These are phyloP conservation scores for Trichogramma pretiosum DNA, from an alignment of 1,140 invertebrate species.

Conservation along the genomic window DNA sequence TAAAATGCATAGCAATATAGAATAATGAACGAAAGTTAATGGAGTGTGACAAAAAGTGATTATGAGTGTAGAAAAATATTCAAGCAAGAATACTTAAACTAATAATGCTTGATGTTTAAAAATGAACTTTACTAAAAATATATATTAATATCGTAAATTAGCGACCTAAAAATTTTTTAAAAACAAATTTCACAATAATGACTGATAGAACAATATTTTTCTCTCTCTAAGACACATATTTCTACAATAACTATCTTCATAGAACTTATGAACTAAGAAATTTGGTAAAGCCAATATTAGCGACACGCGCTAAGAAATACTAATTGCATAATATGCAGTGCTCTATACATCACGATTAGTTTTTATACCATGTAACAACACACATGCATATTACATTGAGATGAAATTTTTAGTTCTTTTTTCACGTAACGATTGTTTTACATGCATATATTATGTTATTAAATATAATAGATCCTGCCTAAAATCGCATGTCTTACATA, in stretches of 20 bases:
- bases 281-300: slow-evolving; percentile 29
- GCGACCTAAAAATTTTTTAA: no score
- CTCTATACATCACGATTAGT: no score
- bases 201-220: no score
- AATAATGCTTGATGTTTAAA: slow-evolving; percentile 6
- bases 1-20: slow-evolving; percentile 9
- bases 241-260: slow-evolving; percentile 2
- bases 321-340: no score
- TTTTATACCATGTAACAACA: slow-evolving; percentile 1
- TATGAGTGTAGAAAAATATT: slow-evolving; percentile 17
- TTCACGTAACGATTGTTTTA: slow-evolving; percentile 6
- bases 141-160: no score
- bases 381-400: slow-evolving; percentile 2
- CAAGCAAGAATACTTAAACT: neutral
- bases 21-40: neutral
- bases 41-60: slow-evolving; percentile 13
- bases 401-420: slow-evolving; percentile 8
- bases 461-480: neutral
- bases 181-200: no score
- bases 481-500: no score
- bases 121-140: no score
- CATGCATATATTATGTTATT: neutral
- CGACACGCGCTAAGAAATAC: no score
- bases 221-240: no score
- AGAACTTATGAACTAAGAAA: slow-evolving; percentile 14